Evolutionary conservation across 23 tunicate genomes (phyloP).

Genomic region (Ascidia mentula): DNA sequence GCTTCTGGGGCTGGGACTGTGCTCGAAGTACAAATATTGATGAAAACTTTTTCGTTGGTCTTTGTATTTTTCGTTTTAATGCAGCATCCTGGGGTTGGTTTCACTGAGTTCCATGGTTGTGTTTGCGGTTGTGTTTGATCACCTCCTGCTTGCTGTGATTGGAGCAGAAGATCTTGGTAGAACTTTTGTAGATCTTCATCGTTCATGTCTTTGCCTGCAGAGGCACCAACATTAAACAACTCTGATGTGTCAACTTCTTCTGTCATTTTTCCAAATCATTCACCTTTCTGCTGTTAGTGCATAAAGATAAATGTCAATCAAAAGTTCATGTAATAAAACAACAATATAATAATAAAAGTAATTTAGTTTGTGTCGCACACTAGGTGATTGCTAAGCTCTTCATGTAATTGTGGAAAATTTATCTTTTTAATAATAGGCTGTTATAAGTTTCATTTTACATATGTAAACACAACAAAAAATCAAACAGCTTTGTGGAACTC

Average conservation of each 20-base stretch:
- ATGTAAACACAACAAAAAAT: no score
- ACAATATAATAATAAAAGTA: no score
- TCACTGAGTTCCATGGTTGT: slow-evolving; percentile 40
- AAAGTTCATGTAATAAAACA: no score
- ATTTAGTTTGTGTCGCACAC: no score
- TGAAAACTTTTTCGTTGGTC: slow-evolving; percentile 77
- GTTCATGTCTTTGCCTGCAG: slow-evolving; percentile 28
- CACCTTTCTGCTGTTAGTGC: background rate
- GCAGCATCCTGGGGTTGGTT: slow-evolving; percentile 93
- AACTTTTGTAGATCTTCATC: slow-evolving; percentile 58
- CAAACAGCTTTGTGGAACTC: no score
- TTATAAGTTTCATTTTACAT: no score
- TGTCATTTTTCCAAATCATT: slow-evolving; percentile 12
- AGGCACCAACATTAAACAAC: slow-evolving; percentile 43
- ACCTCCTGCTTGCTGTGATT: background rate
- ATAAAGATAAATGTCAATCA: no score
- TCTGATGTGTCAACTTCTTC: slow-evolving; percentile 36
- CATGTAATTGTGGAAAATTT: no score
- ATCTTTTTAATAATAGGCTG: no score
- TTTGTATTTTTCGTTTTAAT: slow-evolving; percentile 64
- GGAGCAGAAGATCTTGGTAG: slow-evolving; percentile 59
- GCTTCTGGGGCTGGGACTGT: slow-evolving; percentile 64
- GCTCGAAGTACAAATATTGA: slow-evolving; percentile 89
- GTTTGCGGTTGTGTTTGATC: background rate
- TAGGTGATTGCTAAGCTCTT: no score